These are phyloP conservation scores for Microtus richardsoni DNA, from an alignment of 2,113 vertebrate genomes.

Conservation along the genomic window DNA sequence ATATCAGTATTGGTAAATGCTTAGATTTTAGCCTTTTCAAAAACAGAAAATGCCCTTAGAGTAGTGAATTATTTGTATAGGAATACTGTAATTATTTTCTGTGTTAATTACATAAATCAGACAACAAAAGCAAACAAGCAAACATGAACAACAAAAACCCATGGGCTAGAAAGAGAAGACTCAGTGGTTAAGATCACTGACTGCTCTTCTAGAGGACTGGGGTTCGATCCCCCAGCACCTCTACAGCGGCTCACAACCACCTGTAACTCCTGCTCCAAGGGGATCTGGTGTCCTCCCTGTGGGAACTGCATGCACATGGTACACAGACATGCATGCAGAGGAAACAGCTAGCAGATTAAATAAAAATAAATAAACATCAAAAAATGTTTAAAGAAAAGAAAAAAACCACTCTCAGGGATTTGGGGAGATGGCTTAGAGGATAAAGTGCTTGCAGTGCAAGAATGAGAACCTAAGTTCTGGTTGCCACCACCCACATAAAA, in stretches of 20 bases:
- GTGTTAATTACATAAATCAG: neutral
- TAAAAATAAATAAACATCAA: neutral
- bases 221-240: neutral
- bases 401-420: neutral
- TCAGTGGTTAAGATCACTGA: neutral
- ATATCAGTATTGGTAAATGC: neutral
- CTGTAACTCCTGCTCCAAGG: neutral
- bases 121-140: neutral
- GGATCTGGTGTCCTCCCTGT: no score
- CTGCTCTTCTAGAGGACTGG: neutral
- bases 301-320: neutral
- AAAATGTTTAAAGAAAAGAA: neutral
- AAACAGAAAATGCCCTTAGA: conserved; percentile 11
- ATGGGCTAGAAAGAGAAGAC: neutral
- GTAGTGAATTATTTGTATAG: conserved; percentile 34
- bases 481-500: neutral
- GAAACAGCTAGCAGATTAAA: neutral
- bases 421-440: neutral
- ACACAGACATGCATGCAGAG: neutral
- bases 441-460: neutral
- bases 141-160: neutral
- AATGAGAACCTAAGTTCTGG: neutral
- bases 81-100: neutral
- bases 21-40: neutral
- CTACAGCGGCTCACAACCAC: neutral